Base-by-base conservation (phyloP, 2,797 vertebrate genomes). In the Premnoplex brunnescens region DNA sequence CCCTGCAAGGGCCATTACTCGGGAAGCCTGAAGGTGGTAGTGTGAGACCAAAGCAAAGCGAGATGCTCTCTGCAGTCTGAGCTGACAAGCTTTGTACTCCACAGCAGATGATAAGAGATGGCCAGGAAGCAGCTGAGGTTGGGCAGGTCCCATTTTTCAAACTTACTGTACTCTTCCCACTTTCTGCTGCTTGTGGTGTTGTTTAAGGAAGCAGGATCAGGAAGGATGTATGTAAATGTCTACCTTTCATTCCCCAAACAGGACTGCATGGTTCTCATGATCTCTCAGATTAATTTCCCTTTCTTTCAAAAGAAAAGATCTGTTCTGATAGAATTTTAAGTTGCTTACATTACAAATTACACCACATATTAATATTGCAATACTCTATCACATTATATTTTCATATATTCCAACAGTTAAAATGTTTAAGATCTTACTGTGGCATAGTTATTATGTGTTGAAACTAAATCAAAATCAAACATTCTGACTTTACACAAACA, bases 21-120 rank as follows among this genome's bases (percentile, higher is more conserved):
- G 1, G 41, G 49, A 86, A 91, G 94, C 94, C 95, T 96, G 91
- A 96, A 96, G 95, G 93, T 94, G 93, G 94, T 96, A 76, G 89
- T 95, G 80, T 93, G 78, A 95, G 89, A 93, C 85, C 85, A 85
- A 85, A 71, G 69, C 73, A 93, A 75, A 77, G 30, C 0, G 2
- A 85, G 67, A 84, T 36, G 32, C 74, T 78, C 24, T 59, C 48
- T 13, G 62, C 51, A 59, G 34, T 34, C 34, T 0, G 0, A 32
- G 68, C 81, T 77, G 68, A 56, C 30, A n/a, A 44, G 30, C 66
- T 87, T 15, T 3, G 5, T 23, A 52, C 60, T 84, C 36, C 72
- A 21, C 36, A 46, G 87, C 1, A 1, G 55, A 34, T 7, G 17
- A 2, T n/a, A 69, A 58, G 76, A 78, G 43, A 75, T 36, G 30